A percentile compares a stretch with the other conserved stretches of the same genome.
phyloP scores from a whole-genome alignment of 2,888 invertebrate genomes.

The Cryptocephalus primarius region DNA sequence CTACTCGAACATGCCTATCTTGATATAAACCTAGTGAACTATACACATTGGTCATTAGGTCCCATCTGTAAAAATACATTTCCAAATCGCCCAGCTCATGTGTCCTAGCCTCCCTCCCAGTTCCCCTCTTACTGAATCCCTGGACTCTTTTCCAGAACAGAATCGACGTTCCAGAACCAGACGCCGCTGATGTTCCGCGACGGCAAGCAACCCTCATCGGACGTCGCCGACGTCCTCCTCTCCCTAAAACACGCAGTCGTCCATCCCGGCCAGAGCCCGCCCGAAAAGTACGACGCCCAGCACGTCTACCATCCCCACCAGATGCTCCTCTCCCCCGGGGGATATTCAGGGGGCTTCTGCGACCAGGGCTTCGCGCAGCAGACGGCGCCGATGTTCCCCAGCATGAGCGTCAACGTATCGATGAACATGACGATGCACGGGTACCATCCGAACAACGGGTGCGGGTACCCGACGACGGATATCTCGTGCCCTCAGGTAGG shows the following conservation, averaged over 20 bases:
- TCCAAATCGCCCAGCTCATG: no score
- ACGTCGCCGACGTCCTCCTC: constrained; percentile 80
- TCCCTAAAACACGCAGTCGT: constrained; percentile 82
- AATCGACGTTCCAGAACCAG: constrained; percentile 20
- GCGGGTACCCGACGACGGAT: constrained; percentile 38
- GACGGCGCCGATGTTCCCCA: constrained; percentile 57
- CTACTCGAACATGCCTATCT: no score
- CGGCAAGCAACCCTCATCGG: constrained; percentile 31
- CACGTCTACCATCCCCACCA: constrained; percentile 17
- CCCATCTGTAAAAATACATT: no score
- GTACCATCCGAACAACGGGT: constrained; percentile 42
- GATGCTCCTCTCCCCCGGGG: constrained; percentile 54
- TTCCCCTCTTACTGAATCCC: no score
- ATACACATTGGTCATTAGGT: no score
- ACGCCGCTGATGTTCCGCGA: constrained; percentile 20
- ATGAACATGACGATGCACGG: constrained; percentile 98
- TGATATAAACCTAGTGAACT: no score
- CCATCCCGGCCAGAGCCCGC: constrained; percentile 52
- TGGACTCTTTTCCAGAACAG: constrained; percentile 19
- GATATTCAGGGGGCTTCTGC: constrained; percentile 26
- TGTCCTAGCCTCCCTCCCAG: no score
- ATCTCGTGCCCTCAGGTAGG: constrained; percentile 59
- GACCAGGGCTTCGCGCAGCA: constrained; percentile 29
- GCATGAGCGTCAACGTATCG: constrained; percentile 93
- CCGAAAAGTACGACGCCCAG: constrained; percentile 21